Conservation (phyloP, 2,113 vertebrate species). For the Nesoenas mayeri region DNA sequence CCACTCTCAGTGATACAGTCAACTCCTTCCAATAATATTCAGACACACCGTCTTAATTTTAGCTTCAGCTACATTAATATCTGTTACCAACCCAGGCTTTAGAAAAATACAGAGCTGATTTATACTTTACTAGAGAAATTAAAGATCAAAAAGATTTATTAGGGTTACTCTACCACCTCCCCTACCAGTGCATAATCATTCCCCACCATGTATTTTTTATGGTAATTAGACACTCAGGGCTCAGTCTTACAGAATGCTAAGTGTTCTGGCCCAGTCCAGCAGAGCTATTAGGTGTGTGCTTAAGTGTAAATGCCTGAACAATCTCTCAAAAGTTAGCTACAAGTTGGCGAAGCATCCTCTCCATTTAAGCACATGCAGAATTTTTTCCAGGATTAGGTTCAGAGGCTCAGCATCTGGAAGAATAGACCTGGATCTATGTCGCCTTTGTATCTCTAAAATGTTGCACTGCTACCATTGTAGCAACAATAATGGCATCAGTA, state of each 20-base stretch:
- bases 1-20: not conserved
- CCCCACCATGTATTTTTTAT: conserved; percentile 59
- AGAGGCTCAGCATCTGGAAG: not conserved
- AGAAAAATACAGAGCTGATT: conserved; percentile 64
- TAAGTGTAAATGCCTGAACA: not conserved
- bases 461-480: not conserved
- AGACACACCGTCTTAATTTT: conserved; percentile 52
- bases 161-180: conserved; percentile 50
- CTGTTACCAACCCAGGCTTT: conserved; percentile 24
- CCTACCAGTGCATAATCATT: conserved; percentile 57
- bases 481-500: not conserved
- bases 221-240: conserved; percentile 53
- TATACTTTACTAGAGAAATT: conserved; percentile 66
- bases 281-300: not conserved
- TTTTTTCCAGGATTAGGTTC: not conserved
- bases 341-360: not conserved
- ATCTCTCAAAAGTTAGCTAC: conserved; percentile 15
- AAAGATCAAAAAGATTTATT: conserved; percentile 71
- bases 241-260: conserved; percentile 57
- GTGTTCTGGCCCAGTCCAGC: conserved; percentile 27
- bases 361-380: not conserved
- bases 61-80: conserved; percentile 42
- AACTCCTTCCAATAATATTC: conserved; percentile 38
- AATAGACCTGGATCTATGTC: not conserved
- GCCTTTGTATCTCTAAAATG: not conserved